These are phyloP conservation scores for Scrobipalpa atriplicella DNA, from an alignment of 2,888 invertebrate genomes.

Conservation along the genomic window DNA sequence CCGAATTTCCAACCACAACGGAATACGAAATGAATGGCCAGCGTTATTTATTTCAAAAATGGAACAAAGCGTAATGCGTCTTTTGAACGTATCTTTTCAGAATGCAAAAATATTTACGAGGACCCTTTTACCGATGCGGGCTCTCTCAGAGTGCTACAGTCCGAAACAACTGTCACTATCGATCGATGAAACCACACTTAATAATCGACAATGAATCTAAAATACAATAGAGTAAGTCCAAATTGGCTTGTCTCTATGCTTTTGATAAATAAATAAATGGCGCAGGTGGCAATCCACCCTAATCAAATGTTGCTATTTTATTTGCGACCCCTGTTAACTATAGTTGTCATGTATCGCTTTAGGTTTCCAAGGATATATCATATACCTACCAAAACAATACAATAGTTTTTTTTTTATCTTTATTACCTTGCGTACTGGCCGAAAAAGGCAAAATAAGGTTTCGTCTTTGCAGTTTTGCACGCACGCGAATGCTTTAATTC, in stretches of 20 bases:
- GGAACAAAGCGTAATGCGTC: not conserved
- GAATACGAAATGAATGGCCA: slow-evolving; percentile 15
- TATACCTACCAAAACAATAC: not conserved
- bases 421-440: not conserved
- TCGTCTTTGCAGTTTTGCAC: not conserved
- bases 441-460: not conserved
- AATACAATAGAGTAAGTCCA: not conserved
- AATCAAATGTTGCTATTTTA: slow-evolving; percentile 40
- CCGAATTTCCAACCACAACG: not conserved
- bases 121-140: not conserved
- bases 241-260: not conserved
- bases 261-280: not conserved
- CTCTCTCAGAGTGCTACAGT: not conserved
- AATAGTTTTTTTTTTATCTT: not conserved
- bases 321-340: slow-evolving; percentile 35
- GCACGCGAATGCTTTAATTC: not conserved
- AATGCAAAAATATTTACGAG: not conserved
- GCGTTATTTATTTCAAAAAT: slow-evolving; percentile 7
- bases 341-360: not conserved
- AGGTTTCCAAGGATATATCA: not conserved
- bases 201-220: not conserved
- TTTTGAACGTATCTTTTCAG: not conserved
- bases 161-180: slow-evolving; percentile 12
- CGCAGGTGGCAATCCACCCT: slow-evolving; percentile 44
- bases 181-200: slow-evolving; percentile 5